Conservation (phyloP, 2,888 invertebrate species). For the Sphecodes monilicornis region DNA sequence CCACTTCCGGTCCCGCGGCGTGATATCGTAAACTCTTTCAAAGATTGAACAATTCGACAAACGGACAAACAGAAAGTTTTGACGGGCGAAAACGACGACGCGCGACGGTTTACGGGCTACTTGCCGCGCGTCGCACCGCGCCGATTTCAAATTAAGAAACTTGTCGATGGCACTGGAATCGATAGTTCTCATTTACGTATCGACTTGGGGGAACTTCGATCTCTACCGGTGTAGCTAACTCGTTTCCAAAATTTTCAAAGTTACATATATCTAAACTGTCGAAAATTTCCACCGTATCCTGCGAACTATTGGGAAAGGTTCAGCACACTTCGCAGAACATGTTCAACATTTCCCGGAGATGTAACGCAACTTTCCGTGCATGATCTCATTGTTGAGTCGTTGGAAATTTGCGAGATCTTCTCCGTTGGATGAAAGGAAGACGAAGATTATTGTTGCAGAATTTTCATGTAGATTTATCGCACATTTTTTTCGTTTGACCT, state of each 20-base stretch:
- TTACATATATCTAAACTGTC: neutral
- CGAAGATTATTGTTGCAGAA: neutral
- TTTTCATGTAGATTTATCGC: too few relatives aligned
- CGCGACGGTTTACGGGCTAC: neutral
- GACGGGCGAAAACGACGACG: neutral
- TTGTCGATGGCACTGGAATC: neutral
- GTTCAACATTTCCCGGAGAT: neutral
- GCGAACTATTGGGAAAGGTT: neutral
- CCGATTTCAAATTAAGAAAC: constrained; percentile 5
- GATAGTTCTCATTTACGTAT: neutral
- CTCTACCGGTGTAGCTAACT: neutral
- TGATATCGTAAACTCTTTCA: neutral
- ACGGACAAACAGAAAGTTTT: neutral
- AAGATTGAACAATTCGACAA: neutral
- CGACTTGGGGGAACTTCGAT: neutral
- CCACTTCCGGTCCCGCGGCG: neutral
- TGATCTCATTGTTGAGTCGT: neutral
- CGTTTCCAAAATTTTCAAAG: neutral
- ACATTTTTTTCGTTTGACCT: too few relatives aligned
- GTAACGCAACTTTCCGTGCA: neutral
- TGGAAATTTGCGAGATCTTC: neutral
- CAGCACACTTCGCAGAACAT: neutral
- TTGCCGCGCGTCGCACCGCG: too few relatives aligned
- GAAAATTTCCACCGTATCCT: neutral
- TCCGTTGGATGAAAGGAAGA: neutral